Base-by-base conservation (phyloP, 1,140 invertebrate species). In the Brachionus asplanchnoidis region DNA sequence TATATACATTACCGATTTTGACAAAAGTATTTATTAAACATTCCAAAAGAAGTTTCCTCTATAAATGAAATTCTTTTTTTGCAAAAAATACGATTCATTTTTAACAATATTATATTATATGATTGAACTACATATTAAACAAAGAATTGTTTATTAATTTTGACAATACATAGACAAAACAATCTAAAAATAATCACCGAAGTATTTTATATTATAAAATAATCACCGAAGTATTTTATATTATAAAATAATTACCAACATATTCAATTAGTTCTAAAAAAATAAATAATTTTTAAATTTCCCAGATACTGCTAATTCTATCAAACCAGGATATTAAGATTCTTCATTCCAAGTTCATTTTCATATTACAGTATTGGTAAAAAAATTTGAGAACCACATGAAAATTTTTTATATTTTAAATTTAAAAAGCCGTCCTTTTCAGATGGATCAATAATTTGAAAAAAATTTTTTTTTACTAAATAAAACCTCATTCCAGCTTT, bases 41-140 rank as follows among this genome's bases (percentile, higher is more conserved):
- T 73, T 73, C 26, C 32, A 36, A 36, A 20, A 75, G 17, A 46
- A 42, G 8, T 44, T 75, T 20, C n/a, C 6, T 36, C 1, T 42
- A 2, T 36, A 23, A 28, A 68, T 14, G 3, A 32, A 5, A n/a
- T 23, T 40, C 9, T 14, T 32, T 68, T 14, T 68, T 68, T 40
- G 2, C 0, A 20, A 73, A 77, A 44, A 77, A 50, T 77, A 77
- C 26, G 73, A 77, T 50, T 50, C 73, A 20, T 44, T 77, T 26
- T 36, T 82, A 40, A 68, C 79, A 12, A 53, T 53, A 11, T 46
- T 82, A 26, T 82, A 66, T 65, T 36, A 82, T 46, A 82, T 82
- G 79, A 82, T 82, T 46, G 79, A 82, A 28, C 32, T 82, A 12
- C 66, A 82, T 23, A 65, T 82, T 20, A 42, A 68, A 42, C 79